Base-by-base conservation (phyloP, 2,888 invertebrate genomes). In the Trichacis sp. region DNA sequence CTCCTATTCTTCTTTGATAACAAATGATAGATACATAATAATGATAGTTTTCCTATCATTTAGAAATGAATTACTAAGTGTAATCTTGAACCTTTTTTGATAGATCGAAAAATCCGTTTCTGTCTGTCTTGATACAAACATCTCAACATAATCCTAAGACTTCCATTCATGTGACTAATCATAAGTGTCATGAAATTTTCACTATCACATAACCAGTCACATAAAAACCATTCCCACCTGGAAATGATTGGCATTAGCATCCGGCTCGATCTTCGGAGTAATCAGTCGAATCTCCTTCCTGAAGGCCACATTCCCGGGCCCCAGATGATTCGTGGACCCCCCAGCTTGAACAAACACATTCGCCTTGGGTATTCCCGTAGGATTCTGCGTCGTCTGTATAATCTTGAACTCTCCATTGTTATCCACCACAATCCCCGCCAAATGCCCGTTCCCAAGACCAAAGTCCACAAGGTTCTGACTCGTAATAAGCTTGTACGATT, bases 371-470 rank as follows among this genome's bases (percentile, higher is more conserved):
- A 85, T 74, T 1, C 86, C 86, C 1, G 87, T 84, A 0, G 63
- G 49, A 4, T 61, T 49, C 15, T 59, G 67, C 0, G 73, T 63
- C 1, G 88, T 87, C 70, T 89, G 89, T 20, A 89, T 88, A 38
- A 89, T 83, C 70, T 89, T 89, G 58, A 89, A 86, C 73, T 89
- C 89, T 9, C 89, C 89, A 68, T 89, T 89, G 69, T 88, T 86
- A 70, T 89, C 89, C 1, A 89, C 87, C 17, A 89, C 83, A 57
- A 89, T 88, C 0, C 89, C 88, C 2, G 89, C 87, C 14, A 89
- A 83, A 64, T 87, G 87, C 2, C 87, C 84, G 70, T 85, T 87
- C 33, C 87, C 87, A 19, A 88, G 77, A 0, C 85, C 84, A 40
- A 85, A 82, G 68, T 89, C 89, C 14, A 89, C 84, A 20, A 88